These are phyloP conservation scores for Halictus ligatus DNA, from an alignment of 2,888 invertebrate genomes.

Conservation along the genomic window DNA sequence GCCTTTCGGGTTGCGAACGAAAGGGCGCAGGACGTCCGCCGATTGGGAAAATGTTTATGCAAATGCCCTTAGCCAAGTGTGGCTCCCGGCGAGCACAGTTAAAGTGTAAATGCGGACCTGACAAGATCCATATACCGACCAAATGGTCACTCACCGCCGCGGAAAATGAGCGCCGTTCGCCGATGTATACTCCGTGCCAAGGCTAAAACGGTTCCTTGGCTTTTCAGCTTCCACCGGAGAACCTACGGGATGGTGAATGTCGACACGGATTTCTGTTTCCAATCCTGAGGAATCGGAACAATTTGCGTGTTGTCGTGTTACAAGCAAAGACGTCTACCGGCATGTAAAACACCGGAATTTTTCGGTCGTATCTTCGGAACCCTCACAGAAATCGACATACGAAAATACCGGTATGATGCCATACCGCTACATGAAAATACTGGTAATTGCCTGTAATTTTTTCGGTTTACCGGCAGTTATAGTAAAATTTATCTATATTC, in stretches of 20 bases:
- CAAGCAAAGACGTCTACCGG: too few species aligned
- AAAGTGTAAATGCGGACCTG: conserved; percentile 7
- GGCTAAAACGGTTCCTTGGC: background rate
- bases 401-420: too few species aligned
- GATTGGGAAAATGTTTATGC: conserved; percentile 20
- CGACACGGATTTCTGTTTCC: too few species aligned
- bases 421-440: too few species aligned
- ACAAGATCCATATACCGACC: conserved; percentile 11
- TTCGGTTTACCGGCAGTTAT: background rate
- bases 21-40: background rate
- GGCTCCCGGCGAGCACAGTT: background rate
- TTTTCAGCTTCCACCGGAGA: background rate
- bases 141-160: background rate
- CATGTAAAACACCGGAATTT: too few species aligned
- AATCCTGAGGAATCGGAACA: background rate
- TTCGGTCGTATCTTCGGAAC: too few species aligned
- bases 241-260: too few species aligned
- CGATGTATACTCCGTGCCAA: background rate
- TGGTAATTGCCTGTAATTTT: too few species aligned
- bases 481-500: too few species aligned
- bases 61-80: conserved; percentile 12
- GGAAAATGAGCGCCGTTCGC: background rate
- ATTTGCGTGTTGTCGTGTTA: background rate
- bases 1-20: background rate
- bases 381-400: too few species aligned